Evolutionary conservation across 2,797 vertebrate species (phyloP).

Genomic region (Okamejei kenojei): DNA sequence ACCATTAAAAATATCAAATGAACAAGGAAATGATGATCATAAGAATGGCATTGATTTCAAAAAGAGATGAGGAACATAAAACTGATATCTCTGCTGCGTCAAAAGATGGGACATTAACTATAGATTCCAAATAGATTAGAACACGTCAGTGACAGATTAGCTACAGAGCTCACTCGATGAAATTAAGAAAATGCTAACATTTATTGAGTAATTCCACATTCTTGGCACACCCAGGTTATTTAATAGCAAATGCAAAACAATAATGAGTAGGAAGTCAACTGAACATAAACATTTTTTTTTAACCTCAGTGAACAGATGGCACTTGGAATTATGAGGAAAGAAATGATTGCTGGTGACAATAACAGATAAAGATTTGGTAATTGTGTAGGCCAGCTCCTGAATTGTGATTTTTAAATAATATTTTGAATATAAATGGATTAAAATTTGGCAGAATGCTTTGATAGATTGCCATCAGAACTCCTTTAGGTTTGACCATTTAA

Average conservation of each 20-base stretch:
- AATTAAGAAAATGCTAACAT: neutral
- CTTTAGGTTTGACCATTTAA: neutral
- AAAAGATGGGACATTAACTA: neutral
- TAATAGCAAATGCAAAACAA: neutral
- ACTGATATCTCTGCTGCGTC: neutral
- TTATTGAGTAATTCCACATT: neutral
- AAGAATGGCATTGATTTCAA: neutral
- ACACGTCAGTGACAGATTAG: neutral
- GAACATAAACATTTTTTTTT: neutral
- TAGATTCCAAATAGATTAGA: neutral
- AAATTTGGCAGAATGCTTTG: neutral
- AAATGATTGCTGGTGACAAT: neutral
- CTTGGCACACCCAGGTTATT: neutral
- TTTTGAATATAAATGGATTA: neutral
- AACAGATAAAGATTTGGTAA: neutral
- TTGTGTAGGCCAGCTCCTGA: too few relatives aligned
- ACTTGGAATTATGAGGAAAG: neutral
- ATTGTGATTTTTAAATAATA: neutral
- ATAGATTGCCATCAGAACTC: neutral
- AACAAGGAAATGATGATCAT: neutral
- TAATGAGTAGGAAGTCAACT: neutral
- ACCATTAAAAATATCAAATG: neutral
- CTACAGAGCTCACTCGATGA: neutral
- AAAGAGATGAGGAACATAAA: neutral
- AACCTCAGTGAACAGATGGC: neutral